Evolutionary conservation across 2,888 invertebrate genomes (phyloP).

Genomic region (Drosophila parthenogenetica): DNA sequence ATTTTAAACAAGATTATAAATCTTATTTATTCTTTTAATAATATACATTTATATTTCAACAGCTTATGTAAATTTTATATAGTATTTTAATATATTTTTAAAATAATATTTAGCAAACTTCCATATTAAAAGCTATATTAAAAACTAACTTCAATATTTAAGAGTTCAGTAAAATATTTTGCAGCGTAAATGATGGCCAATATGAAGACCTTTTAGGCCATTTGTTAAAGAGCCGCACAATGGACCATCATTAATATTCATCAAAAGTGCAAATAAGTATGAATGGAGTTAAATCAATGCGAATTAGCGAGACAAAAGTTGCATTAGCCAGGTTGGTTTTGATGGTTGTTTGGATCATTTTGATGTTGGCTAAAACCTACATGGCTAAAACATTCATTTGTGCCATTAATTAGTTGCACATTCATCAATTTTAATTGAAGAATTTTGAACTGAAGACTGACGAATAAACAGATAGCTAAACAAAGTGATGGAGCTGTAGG

Average conservation of each 20-base stretch:
- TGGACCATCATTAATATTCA: constrained; percentile 71
- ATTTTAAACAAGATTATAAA: too few species aligned
- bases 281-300: constrained; percentile 52
- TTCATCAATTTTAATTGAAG: constrained; percentile 84
- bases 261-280: constrained; percentile 27
- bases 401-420: constrained; percentile 82
- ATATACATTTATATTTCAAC: too few species aligned
- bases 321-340: constrained; percentile 53
- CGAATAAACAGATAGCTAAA: constrained; percentile 6
- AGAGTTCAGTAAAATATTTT: too few species aligned
- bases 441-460: constrained; percentile 64
- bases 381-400: constrained; percentile 36
- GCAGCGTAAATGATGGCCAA: background rate
- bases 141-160: too few species aligned
- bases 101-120: background rate
- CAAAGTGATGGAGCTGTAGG: constrained; percentile 1
- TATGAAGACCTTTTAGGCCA: constrained; percentile 7
- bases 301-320: constrained; percentile 67
- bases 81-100: too few species aligned
- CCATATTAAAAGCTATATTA: too few species aligned
- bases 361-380: constrained; percentile 1
- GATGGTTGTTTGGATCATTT: constrained; percentile 12
- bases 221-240: constrained; percentile 46
- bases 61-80: too few species aligned
- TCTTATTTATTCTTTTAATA: too few species aligned